Percentiles rank a stretch among this genome's conserved stretches.
These are phyloP conservation scores for Drosophila villosipedis DNA, from an alignment of 2,888 invertebrate genomes.

Conservation along the genomic window DNA sequence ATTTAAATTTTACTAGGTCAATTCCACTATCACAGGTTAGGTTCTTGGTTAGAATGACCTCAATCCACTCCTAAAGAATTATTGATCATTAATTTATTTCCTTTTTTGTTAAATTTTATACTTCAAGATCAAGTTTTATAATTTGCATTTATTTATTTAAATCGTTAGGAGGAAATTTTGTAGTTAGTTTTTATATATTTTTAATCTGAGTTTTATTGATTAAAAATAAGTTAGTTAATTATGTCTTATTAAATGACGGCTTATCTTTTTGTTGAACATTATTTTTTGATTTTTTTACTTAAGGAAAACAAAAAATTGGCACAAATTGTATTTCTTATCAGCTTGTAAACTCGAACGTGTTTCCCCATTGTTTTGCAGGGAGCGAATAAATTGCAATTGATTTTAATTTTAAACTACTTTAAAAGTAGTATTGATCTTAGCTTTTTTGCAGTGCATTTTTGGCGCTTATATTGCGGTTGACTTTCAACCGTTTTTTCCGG, in stretches of 20 bases:
- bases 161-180: background rate
- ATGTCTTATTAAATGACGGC: background rate
- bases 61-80: background rate
- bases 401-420: background rate
- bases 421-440: background rate
- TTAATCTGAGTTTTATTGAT: background rate
- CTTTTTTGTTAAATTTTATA: background rate
- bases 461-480: slow-evolving; percentile 59
- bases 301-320: background rate
- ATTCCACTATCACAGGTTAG: background rate
- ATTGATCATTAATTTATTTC: background rate
- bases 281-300: background rate
- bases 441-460: slow-evolving; percentile 37
- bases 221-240: background rate
- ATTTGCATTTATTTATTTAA: background rate
- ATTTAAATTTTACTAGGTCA: background rate
- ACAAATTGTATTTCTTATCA: background rate
- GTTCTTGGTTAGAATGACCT: background rate
- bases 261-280: background rate
- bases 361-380: background rate
- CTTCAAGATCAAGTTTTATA: background rate
- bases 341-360: background rate
- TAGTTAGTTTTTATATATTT: background rate
- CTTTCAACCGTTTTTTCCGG: slow-evolving; percentile 53
- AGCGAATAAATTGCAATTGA: background rate